phyloP scores from a whole-genome alignment of 1,140 invertebrate species.

The Leguminivora glycinivorella region DNA sequence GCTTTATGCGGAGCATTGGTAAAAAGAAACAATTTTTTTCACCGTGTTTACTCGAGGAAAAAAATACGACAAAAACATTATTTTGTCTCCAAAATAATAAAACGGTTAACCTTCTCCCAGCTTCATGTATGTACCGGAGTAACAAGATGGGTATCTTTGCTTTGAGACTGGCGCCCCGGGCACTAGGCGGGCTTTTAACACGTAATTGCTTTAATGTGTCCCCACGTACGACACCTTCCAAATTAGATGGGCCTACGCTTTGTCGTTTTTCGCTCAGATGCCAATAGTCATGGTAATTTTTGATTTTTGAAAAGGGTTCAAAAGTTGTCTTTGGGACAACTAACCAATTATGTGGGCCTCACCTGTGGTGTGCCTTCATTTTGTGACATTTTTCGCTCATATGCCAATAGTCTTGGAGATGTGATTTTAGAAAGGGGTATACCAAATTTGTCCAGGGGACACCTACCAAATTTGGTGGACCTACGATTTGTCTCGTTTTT shows the following conservation, averaged over 20 bases:
- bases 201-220: conserved; percentile 73
- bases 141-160: conserved; percentile 26
- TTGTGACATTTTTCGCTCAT: no score
- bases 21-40: no score
- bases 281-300: conserved; percentile 23
- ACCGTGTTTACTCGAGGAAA: no score
- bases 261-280: not conserved
- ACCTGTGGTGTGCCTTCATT: no score
- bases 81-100: not conserved
- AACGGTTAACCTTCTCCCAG: not conserved
- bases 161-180: conserved; percentile 52
- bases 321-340: not conserved
- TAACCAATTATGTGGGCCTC: no score
- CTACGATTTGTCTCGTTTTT: no score
- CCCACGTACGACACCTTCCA: conserved; percentile 60
- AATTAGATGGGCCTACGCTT: conserved; percentile 56
- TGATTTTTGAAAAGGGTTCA: conserved; percentile 1
- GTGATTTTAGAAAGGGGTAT: no score
- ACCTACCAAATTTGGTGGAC: no score
- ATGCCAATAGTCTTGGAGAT: no score
- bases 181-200: conserved; percentile 67
- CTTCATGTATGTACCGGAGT: conserved; percentile 14
- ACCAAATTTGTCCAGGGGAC: no score
- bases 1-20: no score
- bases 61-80: not conserved